Evolutionary conservation across 2,888 invertebrate species (phyloP), one percentile per base, ranked within the genome.

Genomic region (Chironomus tentans): DNA sequence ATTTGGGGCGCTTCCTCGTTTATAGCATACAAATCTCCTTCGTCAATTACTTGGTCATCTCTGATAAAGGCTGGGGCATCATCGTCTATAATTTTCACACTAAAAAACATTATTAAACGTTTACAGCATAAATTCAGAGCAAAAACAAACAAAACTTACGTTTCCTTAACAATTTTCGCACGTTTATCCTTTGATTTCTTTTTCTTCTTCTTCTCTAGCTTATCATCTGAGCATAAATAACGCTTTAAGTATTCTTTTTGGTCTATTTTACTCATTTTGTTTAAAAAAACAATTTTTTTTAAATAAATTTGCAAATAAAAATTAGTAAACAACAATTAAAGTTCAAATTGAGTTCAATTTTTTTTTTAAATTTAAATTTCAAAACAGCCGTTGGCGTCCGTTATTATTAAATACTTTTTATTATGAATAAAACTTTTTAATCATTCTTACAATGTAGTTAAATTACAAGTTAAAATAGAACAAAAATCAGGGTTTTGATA

Each of bases 1-100:
- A 97, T 91, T 82, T 92, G 92, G 0, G 97, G 97, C 0, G 92
- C 94, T 82, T 97, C 95, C 81, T 97, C 97, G n/a, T 88, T 88
- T 0, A 89, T 87, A 76, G 90, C 87, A 68, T 90, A 87, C 2
- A 92, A 86, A 74, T 92, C 90, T 56, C 90, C 83, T 79, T 89
- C 89, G 72, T 90, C 88, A 56, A 90, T n/a, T n/a, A n/a, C 83
- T 79, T 89, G 89, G 77, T 88, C 88, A 62, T 89, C 88, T 22
- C 88, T 88, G 0, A 88, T 82, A 0, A 89, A 83, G 47, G 88
- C 85, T 3, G 24, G 2, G 1, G n/a, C 18, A 62, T 84, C 82
- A 15, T 95, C 94, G 84, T 95, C 95, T 77, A 96, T 92, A 77
- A 97, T 92, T 85, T 89, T 91, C 0, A 94, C 88, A 77, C 92